phyloP scores from a whole-genome alignment of 2,888 invertebrate species.

The Eupithecia insigniata region DNA sequence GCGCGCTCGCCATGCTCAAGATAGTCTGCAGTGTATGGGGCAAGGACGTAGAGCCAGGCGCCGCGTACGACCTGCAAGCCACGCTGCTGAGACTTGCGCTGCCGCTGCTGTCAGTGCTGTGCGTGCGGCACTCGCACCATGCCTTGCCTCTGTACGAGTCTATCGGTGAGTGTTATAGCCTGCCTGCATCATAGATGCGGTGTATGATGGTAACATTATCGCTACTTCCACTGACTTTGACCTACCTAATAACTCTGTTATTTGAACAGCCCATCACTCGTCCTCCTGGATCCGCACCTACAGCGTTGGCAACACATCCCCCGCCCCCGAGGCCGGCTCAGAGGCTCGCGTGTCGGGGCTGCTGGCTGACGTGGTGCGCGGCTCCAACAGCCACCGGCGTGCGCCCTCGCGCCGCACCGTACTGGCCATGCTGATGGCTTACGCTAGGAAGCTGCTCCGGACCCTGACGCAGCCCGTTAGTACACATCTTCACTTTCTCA shows the following conservation, averaged over 20 bases:
- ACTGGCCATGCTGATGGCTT: conserved; percentile 88
- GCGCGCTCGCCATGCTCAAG: conserved; percentile 63
- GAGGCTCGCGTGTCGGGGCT: conserved; percentile 85
- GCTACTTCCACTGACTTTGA: not conserved
- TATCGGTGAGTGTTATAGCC: conserved; percentile 62
- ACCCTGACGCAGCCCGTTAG: conserved; percentile 62
- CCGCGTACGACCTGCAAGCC: conserved; percentile 61
- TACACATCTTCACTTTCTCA: too few relatives aligned
- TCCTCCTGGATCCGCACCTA: conserved; percentile 67
- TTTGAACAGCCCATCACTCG: conserved; percentile 70
- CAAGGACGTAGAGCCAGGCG: conserved; percentile 69
- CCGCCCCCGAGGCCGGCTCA: conserved; percentile 72
- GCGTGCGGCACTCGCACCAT: conserved; percentile 84
- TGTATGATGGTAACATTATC: too few relatives aligned
- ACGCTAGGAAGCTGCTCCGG: conserved; percentile 85
- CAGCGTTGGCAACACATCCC: conserved; percentile 72
- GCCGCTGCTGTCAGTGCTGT: conserved; percentile 87
- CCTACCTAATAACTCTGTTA: too few relatives aligned
- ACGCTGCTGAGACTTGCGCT: conserved; percentile 87
- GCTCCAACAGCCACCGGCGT: conserved; percentile 84
- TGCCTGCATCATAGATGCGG: too few relatives aligned
- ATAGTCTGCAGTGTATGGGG: conserved; percentile 87
- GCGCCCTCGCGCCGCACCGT: conserved; percentile 88
- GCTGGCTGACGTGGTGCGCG: conserved; percentile 87
- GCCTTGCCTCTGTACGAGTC: conserved; percentile 90